Evolutionary conservation across 2,113 vertebrate species (phyloP).

Genomic region (Miniopterus natalensis): DNA sequence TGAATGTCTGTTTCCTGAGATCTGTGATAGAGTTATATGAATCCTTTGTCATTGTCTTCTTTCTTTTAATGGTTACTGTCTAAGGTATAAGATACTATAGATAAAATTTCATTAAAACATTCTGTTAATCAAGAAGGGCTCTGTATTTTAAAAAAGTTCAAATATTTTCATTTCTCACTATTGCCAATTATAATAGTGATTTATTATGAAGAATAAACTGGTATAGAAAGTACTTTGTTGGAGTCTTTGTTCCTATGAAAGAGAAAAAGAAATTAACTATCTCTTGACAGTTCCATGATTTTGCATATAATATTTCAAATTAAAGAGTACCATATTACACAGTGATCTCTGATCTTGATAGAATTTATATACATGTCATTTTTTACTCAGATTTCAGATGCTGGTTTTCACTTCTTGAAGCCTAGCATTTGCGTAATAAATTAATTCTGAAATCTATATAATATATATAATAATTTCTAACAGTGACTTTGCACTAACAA

Average conservation of each 20-base stretch:
- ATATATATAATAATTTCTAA: conserved; percentile 8
- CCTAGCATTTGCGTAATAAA: conserved; percentile 26
- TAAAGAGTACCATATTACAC: not conserved
- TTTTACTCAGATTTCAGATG: conserved; percentile 53
- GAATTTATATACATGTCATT: not conserved
- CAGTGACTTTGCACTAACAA: not conserved
- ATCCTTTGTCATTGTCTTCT: conserved; percentile 10
- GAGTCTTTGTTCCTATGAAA: conserved; percentile 40
- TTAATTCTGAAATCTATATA: conserved; percentile 16
- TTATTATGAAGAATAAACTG: conserved; percentile 57
- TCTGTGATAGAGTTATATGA: not conserved
- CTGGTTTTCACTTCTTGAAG: conserved; percentile 23
- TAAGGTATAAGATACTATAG: conserved; percentile 21
- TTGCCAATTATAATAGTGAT: conserved; percentile 23
- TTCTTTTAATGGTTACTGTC: conserved; percentile 51
- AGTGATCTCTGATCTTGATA: conserved; percentile 26
- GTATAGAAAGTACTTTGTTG: conserved; percentile 8
- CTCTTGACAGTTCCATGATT: conserved; percentile 61
- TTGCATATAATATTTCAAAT: conserved; percentile 48
- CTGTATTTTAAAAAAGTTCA: conserved; percentile 52
- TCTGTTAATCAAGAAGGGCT: conserved; percentile 36
- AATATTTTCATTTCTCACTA: conserved; percentile 60
- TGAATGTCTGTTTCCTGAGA: conserved; percentile 63
- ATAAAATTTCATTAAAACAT: conserved; percentile 56
- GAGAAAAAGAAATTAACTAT: conserved; percentile 31